These are phyloP conservation scores for Eublepharis macularius DNA, from an alignment of 2,113 vertebrate species.

Conservation along the genomic window DNA sequence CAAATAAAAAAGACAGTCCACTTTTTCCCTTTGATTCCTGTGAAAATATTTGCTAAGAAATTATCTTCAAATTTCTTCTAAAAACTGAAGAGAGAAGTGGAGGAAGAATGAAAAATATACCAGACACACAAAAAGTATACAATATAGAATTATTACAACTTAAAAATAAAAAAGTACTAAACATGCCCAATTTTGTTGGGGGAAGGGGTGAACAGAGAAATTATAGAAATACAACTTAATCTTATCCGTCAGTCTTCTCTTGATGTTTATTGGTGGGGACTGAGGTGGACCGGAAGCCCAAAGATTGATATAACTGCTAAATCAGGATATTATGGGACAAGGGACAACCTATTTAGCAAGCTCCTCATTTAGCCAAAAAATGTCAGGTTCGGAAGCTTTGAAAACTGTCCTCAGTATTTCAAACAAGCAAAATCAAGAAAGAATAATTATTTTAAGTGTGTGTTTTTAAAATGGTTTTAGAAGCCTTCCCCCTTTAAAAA, in stretches of 20 bases:
- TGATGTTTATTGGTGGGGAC: background rate
- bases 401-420: background rate
- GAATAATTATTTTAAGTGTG: background rate
- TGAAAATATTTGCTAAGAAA: conserved; percentile 50
- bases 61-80: conserved; percentile 1
- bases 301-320: background rate
- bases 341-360: too few species aligned
- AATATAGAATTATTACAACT: conserved; percentile 25
- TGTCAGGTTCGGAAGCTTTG: background rate
- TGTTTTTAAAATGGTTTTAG: background rate
- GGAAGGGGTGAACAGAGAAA: background rate
- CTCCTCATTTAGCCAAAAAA: background rate
- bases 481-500: background rate
- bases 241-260: conserved; percentile 14
- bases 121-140: conserved; percentile 35
- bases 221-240: background rate
- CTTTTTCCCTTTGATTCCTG: conserved; percentile 58
- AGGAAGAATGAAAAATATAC: conserved; percentile 26
- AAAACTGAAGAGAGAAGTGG: conserved; percentile 7
- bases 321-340: background rate
- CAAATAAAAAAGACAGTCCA: conserved; percentile 56
- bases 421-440: background rate
- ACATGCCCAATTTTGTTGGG: background rate
- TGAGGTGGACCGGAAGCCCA: background rate
- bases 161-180: conserved; percentile 20